Evolutionary conservation across 2,797 vertebrate species (phyloP), one percentile per base, ranked within the genome.

Genomic region (Setipinna tenuifilis): DNA sequence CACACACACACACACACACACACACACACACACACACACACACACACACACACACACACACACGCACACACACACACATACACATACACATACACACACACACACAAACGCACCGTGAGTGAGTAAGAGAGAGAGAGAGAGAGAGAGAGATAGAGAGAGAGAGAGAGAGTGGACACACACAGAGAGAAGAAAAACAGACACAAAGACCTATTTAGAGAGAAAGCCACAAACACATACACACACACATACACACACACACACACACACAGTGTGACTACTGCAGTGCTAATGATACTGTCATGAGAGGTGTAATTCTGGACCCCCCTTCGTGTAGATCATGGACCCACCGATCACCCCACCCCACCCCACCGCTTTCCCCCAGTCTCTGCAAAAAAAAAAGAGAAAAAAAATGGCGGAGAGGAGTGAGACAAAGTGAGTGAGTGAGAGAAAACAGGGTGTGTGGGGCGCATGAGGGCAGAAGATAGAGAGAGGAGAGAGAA

Each of bases 21-120:
- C 50, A 23, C 83, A 85, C 44, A 85, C 50, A 86, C 81, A 83
- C 85, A 86, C 85, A 86, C 71, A 75, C 78, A 83, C 83, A 82
- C 61, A 82, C 3, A 81, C 16, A n/a, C 41, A 81, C 41, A 50
- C 44, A 48, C 68, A 87, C 50, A 23, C 83, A 85, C 44, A 85
- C 50, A 86, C 81, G 81, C 85, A 86, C 85, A 86, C 71, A 75
- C 78, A 83, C 83, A 82, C 61, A 82, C 3, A 81, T 2, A n/a
- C 41, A 81, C 41, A 50, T 41, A 83, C 50, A 83, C n/a, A n/a
- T n/a, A n/a, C n/a, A n/a, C 7, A 48, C 21, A 68, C 21, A 71
- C 61, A 19, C 1, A 19, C 25, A 65, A 21, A 68, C 11, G 21
- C 62, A 68, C 23, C 44, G 35, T 2, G 35, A 41, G 35, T 41